Evolutionary conservation across 2,797 vertebrate species (phyloP).

Genomic region (Stomatorhinus walkeri): DNA sequence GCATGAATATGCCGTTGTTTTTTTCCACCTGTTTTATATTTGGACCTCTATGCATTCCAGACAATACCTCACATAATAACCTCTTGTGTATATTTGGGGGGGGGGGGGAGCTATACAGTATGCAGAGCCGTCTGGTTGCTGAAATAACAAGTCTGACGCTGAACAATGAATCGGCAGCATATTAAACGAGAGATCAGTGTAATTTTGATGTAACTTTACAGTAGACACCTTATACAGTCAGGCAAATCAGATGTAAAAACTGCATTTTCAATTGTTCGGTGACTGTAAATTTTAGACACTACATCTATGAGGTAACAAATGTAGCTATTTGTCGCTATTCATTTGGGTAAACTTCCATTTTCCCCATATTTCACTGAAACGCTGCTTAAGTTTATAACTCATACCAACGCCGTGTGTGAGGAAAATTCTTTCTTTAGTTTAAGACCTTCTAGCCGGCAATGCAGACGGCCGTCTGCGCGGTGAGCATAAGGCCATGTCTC

Average conservation of each 20-base stretch:
- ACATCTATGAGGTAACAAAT: neutral
- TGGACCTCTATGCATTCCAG: neutral
- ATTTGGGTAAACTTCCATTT: neutral
- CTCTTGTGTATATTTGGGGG: neutral
- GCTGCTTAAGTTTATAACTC: neutral
- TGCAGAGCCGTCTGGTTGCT: neutral
- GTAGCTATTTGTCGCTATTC: neutral
- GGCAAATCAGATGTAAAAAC: neutral
- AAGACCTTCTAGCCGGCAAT: neutral
- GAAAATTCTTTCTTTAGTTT: neutral
- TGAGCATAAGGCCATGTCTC: neutral
- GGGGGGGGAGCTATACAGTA: neutral
- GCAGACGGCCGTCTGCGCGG: neutral
- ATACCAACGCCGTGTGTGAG: neutral
- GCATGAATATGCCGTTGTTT: neutral
- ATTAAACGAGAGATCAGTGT: neutral
- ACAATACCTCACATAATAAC: neutral
- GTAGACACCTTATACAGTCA: neutral
- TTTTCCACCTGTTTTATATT: neutral
- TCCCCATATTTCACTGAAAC: neutral
- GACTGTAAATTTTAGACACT: neutral
- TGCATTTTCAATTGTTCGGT: neutral
- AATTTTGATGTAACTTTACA: neutral
- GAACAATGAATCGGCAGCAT: neutral
- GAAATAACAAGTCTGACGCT: neutral